Percentiles rank a stretch among this genome's conserved stretches.
phyloP scores from a whole-genome alignment of 2,797 vertebrate species.

The Botia kubotai region DNA sequence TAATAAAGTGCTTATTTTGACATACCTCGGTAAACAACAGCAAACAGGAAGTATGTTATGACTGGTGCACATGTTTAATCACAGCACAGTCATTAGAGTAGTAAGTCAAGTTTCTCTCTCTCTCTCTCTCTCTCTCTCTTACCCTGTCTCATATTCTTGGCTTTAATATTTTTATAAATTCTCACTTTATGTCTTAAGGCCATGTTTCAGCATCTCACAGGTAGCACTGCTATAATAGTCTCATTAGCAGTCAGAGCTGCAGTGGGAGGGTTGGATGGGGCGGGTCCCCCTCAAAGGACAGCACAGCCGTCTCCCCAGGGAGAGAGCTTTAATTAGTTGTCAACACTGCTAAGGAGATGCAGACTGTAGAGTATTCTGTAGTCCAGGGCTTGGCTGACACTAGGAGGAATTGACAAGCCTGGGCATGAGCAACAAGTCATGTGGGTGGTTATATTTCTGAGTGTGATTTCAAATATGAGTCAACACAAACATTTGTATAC shows the following conservation, averaged over 20 bases:
- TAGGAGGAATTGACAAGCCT: constrained; percentile 3
- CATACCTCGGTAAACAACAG: not conserved
- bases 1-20: not conserved
- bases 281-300: constrained; percentile 29
- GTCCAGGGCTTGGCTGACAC: constrained; percentile 23
- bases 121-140: not conserved
- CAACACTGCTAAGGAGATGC: constrained; percentile 1
- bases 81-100: constrained; percentile 13
- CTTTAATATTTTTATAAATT: not conserved
- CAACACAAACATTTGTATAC: constrained; percentile 14
- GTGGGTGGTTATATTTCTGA: constrained; percentile 28
- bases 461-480: constrained; percentile 18
- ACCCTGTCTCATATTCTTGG: not conserved
- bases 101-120: not conserved
- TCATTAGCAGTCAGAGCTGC: constrained; percentile 26
- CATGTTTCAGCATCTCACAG: constrained; percentile 19
- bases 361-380: constrained; percentile 2
- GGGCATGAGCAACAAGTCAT: constrained; percentile 22
- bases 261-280: constrained; percentile 7
- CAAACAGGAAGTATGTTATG: not conserved
- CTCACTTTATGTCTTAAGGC: not conserved
- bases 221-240: constrained; percentile 8
- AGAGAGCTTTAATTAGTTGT: constrained; percentile 1
- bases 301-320: constrained; percentile 19
- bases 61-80: not conserved